Percentiles rank a stretch among this genome's conserved stretches.
These are phyloP conservation scores for Halictus ligatus DNA, from an alignment of 2,888 invertebrate species.

Conservation along the genomic window DNA sequence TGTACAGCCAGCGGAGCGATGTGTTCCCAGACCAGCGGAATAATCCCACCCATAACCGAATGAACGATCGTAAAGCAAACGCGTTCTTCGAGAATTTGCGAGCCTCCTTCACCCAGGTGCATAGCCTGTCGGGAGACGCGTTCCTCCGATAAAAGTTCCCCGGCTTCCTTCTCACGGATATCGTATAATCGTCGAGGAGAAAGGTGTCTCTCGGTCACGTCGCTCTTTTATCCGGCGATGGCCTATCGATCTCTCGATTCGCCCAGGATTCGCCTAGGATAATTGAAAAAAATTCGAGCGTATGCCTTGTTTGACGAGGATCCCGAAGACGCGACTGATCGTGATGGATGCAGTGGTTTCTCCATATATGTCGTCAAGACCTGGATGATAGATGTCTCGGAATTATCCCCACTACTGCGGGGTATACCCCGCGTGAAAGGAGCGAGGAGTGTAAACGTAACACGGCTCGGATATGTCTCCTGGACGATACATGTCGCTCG, in stretches of 20 bases:
- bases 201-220: neutral
- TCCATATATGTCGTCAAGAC: too few species aligned
- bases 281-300: slow-evolving; percentile 30
- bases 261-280: slow-evolving; percentile 6
- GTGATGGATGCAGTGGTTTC: slow-evolving; percentile 8
- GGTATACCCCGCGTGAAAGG: too few species aligned
- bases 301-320: slow-evolving; percentile 10
- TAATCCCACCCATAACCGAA: neutral
- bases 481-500: too few species aligned
- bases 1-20: neutral
- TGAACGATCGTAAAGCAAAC: neutral
- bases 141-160: slow-evolving; percentile 5
- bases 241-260: slow-evolving; percentile 1
- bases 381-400: too few species aligned
- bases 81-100: neutral
- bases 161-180: neutral
- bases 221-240: neutral
- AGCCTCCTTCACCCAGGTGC: neutral
- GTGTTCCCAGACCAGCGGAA: neutral
- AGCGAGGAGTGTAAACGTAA: too few species aligned
- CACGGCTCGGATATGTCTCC: too few species aligned
- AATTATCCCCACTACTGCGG: too few species aligned
- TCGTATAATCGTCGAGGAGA: slow-evolving; percentile 26
- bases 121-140: neutral
- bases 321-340: neutral